These are phyloP conservation scores for Lacerta agilis DNA, from an alignment of 2,797 vertebrate species.

Conservation along the genomic window DNA sequence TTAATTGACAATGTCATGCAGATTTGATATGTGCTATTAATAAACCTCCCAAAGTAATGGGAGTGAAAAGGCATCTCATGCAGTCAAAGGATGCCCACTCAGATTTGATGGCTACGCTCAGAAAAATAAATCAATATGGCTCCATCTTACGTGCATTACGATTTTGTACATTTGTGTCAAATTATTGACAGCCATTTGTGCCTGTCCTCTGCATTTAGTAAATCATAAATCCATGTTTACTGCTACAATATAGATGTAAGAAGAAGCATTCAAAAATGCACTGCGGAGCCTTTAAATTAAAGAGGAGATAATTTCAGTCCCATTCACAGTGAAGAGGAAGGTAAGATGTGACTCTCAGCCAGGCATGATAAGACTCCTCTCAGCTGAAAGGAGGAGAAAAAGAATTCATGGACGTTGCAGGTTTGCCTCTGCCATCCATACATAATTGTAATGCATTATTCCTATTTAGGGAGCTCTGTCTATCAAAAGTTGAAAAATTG, in stretches of 20 bases:
- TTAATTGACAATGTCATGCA: not conserved
- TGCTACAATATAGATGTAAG: not conserved
- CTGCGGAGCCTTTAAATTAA: not conserved
- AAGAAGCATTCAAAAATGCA: not conserved
- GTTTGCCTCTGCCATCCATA: not conserved
- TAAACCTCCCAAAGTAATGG: not conserved
- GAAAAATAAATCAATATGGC: not conserved
- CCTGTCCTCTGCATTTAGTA: slow-evolving; percentile 3
- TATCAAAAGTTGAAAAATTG: not conserved
- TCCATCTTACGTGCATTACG: not conserved
- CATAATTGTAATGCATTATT: not conserved
- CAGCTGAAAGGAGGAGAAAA: not conserved
- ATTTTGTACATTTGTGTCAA: not conserved
- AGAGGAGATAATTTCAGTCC: not conserved
- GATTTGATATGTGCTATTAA: not conserved
- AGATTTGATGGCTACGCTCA: not conserved
- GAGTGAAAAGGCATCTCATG: not conserved
- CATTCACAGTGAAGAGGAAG: not conserved
- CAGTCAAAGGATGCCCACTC: too few species aligned
- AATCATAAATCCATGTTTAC: slow-evolving; percentile 12
- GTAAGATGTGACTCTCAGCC: too few species aligned
- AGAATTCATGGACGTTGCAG: not conserved
- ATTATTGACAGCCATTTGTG: not conserved
- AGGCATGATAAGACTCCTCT: not conserved
- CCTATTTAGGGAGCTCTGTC: not conserved